Percentiles rank a stretch among this genome's conserved stretches.
These are phyloP conservation scores for Pitangus sulphuratus DNA, from an alignment of 2,797 vertebrate species.

Conservation along the genomic window DNA sequence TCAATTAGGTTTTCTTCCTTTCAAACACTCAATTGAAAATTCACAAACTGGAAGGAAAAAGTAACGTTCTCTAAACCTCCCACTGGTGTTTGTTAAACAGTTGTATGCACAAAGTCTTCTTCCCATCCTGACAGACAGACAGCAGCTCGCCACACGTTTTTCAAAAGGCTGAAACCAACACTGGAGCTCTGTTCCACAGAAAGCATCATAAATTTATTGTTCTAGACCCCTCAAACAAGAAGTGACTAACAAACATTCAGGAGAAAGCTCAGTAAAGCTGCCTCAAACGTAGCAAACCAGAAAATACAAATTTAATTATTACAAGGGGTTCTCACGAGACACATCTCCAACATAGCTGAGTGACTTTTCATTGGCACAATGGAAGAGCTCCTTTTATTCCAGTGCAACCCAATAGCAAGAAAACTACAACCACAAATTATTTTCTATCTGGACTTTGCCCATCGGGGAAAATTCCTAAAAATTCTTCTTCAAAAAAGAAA, in stretches of 20 bases:
- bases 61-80: neutral
- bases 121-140: neutral
- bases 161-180: neutral
- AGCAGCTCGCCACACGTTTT: neutral
- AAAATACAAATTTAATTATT: neutral
- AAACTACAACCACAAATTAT: neutral
- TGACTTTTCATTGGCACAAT: neutral
- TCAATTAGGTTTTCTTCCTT: neutral
- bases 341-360: fast-evolving
- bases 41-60: neutral
- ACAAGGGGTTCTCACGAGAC: fast-evolving
- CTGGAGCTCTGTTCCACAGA: neutral
- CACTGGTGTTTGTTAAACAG: neutral
- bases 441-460: neutral
- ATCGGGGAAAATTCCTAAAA: neutral
- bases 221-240: neutral
- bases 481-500: neutral
- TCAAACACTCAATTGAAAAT: neutral
- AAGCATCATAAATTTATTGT: neutral
- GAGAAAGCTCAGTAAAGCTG: neutral
- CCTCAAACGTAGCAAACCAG: neutral
- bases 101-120: neutral
- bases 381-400: neutral
- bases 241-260: neutral
- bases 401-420: neutral